phyloP scores from a whole-genome alignment of 2,888 invertebrate genomes.

The Oscheius sp. region DNA sequence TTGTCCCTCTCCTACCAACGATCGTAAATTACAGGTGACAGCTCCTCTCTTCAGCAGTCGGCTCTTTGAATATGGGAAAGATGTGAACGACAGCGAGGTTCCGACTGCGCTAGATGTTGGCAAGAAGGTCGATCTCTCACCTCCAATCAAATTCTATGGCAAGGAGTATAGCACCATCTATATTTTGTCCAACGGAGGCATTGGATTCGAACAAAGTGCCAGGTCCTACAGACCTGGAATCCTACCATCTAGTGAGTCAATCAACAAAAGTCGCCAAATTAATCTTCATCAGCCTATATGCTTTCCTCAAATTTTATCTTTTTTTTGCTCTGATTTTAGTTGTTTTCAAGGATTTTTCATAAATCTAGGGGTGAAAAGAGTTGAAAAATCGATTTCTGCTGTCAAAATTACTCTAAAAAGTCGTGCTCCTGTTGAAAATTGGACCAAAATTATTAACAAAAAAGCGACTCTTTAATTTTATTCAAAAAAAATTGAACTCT shows the following conservation, averaged over 20 bases:
- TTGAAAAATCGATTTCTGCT: no score
- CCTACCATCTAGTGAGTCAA: constrained; percentile 34
- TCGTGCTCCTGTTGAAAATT: no score
- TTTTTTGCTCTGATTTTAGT: no score
- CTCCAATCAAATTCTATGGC: constrained; percentile 66
- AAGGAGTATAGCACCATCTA: constrained; percentile 57
- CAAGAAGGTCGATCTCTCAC: constrained; percentile 55
- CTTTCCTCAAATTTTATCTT: no score
- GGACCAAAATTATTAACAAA: no score
- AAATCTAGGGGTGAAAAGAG: no score
- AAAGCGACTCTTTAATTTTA: no score
- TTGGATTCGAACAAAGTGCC: constrained; percentile 63
- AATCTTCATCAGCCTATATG: no score
- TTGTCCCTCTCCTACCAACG: background rate
- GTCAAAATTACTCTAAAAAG: no score
- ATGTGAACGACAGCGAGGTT: constrained; percentile 61
- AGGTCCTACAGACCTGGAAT: constrained; percentile 52
- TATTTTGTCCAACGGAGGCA: constrained; percentile 68
- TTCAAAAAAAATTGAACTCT: background rate
- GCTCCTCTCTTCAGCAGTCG: constrained; percentile 69
- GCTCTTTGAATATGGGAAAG: constrained; percentile 67
- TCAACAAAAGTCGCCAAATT: background rate
- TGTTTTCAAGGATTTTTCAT: no score
- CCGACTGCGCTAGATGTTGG: constrained; percentile 65
- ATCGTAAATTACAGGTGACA: constrained; percentile 60